Conservation (phyloP, 2,888 invertebrate genomes). For the Cheilosia variabilis region DNA sequence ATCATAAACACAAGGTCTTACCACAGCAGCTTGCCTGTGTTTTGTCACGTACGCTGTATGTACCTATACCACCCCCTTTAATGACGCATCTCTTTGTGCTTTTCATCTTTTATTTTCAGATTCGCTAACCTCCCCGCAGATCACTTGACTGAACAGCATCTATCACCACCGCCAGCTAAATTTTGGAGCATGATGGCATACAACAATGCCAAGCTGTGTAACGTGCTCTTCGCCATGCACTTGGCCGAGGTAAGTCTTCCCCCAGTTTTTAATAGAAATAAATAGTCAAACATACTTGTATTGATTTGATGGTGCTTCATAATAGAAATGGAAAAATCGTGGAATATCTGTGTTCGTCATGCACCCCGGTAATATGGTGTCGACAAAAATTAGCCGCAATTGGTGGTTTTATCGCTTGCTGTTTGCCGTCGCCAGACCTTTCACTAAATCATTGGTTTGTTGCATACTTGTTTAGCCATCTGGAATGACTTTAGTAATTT, state of each 20-base stretch:
- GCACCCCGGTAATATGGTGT: conserved; percentile 97
- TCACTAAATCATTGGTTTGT: conserved; percentile 95
- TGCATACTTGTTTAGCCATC: conserved; percentile 4
- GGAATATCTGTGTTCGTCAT: conserved; percentile 91
- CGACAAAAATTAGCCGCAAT: conserved; percentile 89
- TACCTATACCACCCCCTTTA: conserved; percentile 48
- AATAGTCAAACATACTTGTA: neutral
- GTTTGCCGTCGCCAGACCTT: conserved; percentile 93
- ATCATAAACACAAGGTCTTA: conserved; percentile 39
- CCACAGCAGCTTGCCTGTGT: conserved; percentile 55
- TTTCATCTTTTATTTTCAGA: conserved; percentile 78
- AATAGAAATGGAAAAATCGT: conserved; percentile 86
- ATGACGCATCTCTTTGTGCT: conserved; percentile 27
- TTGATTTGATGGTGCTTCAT: conserved; percentile 19
- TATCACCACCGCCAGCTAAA: conserved; percentile 89
- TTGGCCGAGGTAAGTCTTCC: conserved; percentile 86
- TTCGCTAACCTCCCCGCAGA: conserved; percentile 85
- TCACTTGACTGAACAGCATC: conserved; percentile 85
- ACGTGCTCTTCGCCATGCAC: conserved; percentile 92
- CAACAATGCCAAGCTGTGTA: conserved; percentile 95
- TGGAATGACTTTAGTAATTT: conserved; percentile 6
- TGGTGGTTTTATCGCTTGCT: conserved; percentile 93
- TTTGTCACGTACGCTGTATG: conserved; percentile 70
- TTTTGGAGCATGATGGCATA: conserved; percentile 94
- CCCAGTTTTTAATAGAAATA: neutral